Base-by-base conservation (phyloP, 2,888 invertebrate species). In the Sesamia inferens region DNA sequence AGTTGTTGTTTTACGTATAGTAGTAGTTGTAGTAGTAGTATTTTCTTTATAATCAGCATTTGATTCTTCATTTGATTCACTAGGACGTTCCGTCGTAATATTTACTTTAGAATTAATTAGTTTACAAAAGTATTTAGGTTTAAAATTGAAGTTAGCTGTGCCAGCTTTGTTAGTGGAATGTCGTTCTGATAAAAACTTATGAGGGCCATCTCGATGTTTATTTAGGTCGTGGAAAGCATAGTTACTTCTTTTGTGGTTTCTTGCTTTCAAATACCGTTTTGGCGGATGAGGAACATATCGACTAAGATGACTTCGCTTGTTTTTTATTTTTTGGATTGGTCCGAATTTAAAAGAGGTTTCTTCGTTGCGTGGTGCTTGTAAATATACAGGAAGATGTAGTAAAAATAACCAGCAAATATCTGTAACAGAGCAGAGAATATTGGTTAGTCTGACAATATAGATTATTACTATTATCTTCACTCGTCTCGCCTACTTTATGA, bases 361-460 rank as follows among this genome's bases (percentile, higher is more conserved):
- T 39, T 14, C 48, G 5, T 74, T 10, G 13, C 48, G 24, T 74
- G 75, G 31, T 22, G 54, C 24, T 58, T 51, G 58, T n/a, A 44
- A 58, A 64, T 64, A 22, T 16, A 57, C 22, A 44, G 44, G 14
- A 48, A 24, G 31, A 19, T 48, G 48, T 5, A 77, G 48, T 24
- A 68, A 6, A 10, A 75, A 5, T 22, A 58, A n/a, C 22, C 51
- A 75, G 57, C 48, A 51, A 42, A 68, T 62, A 22, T 68, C 75
- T 75, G 78, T 11, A 75, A 75, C 24, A 62, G 48, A 68, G 6
- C 19, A 44, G 44, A 44, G 44, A 5, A 44, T n/a, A 44, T 19
- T 5, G 13, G n/a, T 70, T n/a, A 55, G 54, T 24, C 44, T 54
- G 42, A 24, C 51, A 5, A 10, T n/a, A 14, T 10, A 42, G n/a